Evolutionary conservation across 2,113 vertebrate genomes (phyloP).

Genomic region (Dromaius novaehollandiae): DNA sequence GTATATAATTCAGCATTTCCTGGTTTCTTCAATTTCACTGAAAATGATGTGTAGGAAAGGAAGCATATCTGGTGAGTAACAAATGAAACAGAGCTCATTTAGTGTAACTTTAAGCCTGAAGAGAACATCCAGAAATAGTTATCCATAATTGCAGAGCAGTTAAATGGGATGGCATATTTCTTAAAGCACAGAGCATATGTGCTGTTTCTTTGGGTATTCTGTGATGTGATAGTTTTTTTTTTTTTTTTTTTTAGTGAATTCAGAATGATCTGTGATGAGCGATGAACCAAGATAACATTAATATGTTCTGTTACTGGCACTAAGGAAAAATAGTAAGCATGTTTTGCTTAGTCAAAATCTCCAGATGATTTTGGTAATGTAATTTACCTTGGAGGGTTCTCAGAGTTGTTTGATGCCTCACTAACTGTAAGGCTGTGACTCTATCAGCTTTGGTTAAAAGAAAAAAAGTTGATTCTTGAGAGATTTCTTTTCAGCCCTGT

Average conservation of each 20-base stretch:
- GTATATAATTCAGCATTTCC: not conserved
- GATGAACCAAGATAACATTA: not conserved
- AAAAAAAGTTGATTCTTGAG: not conserved
- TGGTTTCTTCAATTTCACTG: not conserved
- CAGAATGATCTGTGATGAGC: not conserved
- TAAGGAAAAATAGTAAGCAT: not conserved
- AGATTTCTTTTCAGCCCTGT: not conserved
- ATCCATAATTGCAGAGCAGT: not conserved
- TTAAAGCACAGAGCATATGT: not conserved
- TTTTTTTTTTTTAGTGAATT: not conserved
- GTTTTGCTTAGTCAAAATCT: not conserved
- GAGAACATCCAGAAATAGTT: not conserved
- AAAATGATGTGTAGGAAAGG: not conserved
- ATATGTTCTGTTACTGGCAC: not conserved
- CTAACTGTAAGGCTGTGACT: not conserved
- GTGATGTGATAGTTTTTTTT: not conserved
- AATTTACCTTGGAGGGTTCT: not conserved
- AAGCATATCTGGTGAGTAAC: not conserved
- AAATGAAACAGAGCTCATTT: not conserved
- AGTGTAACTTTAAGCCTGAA: not conserved
- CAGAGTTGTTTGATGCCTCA: not conserved
- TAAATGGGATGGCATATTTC: not conserved
- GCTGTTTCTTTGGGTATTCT: not conserved
- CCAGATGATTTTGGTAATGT: not conserved
- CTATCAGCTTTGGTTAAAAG: not conserved